Evolutionary conservation across 2,113 vertebrate genomes (phyloP).

Genomic region (Oreochromis niloticus): DNA sequence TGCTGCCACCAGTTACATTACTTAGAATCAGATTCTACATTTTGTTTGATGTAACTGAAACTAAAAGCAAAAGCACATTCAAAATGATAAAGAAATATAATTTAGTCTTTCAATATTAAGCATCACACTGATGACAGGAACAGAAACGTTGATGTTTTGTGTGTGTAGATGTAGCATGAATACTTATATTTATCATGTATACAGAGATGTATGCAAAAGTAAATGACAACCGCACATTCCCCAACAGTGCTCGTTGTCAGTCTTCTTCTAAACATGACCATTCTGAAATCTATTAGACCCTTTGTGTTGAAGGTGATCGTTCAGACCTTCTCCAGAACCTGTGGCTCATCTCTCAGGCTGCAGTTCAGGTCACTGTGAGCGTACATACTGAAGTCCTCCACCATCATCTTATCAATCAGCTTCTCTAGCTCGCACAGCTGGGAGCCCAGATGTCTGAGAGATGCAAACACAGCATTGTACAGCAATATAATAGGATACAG

Average conservation of each 20-base stretch:
- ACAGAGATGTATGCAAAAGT: background rate
- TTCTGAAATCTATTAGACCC: background rate
- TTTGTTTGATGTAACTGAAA: background rate
- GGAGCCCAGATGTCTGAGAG: slow-evolving; percentile 90
- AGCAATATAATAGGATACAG: background rate
- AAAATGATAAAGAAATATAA: background rate
- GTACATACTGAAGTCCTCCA: slow-evolving; percentile 95
- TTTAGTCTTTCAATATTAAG: background rate
- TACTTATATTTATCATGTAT: background rate
- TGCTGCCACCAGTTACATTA: background rate
- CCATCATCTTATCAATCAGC: slow-evolving; percentile 99
- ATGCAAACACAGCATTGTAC: accelerated
- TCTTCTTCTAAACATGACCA: background rate
- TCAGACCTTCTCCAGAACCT: slow-evolving; percentile 91
- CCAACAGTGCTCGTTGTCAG: background rate
- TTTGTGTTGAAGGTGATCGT: background rate
- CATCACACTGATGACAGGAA: background rate
- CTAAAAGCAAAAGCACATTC: background rate
- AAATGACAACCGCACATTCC: background rate
- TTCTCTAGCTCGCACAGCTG: slow-evolving; percentile 99
- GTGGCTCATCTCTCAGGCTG: slow-evolving; percentile 85
- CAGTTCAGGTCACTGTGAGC: slow-evolving; percentile 87
- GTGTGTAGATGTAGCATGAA: background rate
- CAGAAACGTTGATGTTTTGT: background rate
- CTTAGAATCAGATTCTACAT: background rate